Percentiles rank a stretch among this genome's conserved stretches.
Conservation (phyloP, 2,888 invertebrate genomes). For the Napeogenes sylphis region DNA sequence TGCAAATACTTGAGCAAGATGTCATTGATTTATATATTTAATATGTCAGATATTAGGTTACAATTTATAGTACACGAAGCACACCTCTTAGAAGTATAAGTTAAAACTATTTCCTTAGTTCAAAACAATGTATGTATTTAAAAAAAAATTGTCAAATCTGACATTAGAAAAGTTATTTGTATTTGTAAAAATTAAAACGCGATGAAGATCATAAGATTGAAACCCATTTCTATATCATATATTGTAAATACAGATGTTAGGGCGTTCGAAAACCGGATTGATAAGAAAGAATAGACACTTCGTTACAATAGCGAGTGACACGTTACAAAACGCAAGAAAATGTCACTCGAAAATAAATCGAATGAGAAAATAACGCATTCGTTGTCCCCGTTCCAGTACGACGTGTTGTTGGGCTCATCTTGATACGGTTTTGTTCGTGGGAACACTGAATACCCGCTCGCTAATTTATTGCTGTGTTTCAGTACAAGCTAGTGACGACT, state of each 20-base stretch:
- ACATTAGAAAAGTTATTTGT: no score
- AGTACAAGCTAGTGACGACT: constrained; percentile 74
- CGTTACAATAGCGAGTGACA: constrained; percentile 53
- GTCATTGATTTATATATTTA: constrained; percentile 22
- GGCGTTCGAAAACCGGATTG: no score
- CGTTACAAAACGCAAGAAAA: constrained; percentile 68
- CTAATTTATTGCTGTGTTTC: constrained; percentile 70
- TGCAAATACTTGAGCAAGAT: constrained; percentile 23
- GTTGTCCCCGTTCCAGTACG: constrained; percentile 58
- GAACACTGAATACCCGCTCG: constrained; percentile 61
- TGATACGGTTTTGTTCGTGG: constrained; percentile 71
- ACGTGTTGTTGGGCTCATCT: constrained; percentile 60
- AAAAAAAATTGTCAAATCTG: no score
- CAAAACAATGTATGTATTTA: neutral
- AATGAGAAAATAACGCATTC: constrained; percentile 68
- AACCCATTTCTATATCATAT: no score
- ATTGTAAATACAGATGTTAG: no score
- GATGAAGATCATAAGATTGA: no score
- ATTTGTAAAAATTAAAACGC: no score
- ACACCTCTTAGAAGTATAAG: neutral
- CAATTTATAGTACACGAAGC: constrained; percentile 17
- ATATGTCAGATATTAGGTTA: constrained; percentile 24
- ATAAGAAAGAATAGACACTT: constrained; percentile 19
- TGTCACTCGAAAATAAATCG: constrained; percentile 66
- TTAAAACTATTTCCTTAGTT: neutral